These are phyloP conservation scores for Rhyacophila evoluta DNA, from an alignment of 2,888 invertebrate species.

Conservation along the genomic window DNA sequence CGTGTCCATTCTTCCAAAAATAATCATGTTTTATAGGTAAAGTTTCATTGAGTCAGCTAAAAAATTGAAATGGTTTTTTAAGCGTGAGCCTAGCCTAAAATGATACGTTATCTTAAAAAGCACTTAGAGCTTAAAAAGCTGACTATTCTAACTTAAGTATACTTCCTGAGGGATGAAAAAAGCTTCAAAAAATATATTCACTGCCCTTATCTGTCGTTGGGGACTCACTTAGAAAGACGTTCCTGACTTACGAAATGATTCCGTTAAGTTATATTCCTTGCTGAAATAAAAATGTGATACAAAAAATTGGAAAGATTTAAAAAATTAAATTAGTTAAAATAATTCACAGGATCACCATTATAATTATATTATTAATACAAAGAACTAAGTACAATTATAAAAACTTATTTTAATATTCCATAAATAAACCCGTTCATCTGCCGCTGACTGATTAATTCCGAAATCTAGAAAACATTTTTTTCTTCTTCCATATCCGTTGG, in stretches of 20 bases:
- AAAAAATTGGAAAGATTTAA: not conserved
- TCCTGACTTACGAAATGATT: not conserved
- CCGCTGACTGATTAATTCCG: no score
- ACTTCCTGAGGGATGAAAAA: constrained; percentile 11
- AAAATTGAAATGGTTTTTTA: constrained; percentile 14
- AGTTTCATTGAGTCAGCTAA: not conserved
- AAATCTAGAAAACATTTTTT: no score
- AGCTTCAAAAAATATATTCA: constrained; percentile 9
- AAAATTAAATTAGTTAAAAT: no score
- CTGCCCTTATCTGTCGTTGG: constrained; percentile 19
- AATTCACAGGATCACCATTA: no score
- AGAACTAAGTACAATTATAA: no score
- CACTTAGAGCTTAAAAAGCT: constrained; percentile 1
- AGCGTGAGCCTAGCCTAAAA: not conserved
- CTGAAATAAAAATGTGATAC: not conserved
- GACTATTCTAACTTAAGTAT: constrained; percentile 19
- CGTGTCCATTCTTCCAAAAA: not conserved
- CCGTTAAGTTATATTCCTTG: not conserved
- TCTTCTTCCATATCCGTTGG: no score
- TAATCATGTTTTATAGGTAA: not conserved
- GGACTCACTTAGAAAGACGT: constrained; percentile 8
- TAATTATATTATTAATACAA: no score
- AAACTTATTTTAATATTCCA: no score
- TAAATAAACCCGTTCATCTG: no score
- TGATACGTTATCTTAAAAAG: constrained; percentile 14